A percentile compares a stretch with the other conserved stretches of the same genome.
Conservation (phyloP, 2,797 vertebrate species). For the Xerus rutilus region DNA sequence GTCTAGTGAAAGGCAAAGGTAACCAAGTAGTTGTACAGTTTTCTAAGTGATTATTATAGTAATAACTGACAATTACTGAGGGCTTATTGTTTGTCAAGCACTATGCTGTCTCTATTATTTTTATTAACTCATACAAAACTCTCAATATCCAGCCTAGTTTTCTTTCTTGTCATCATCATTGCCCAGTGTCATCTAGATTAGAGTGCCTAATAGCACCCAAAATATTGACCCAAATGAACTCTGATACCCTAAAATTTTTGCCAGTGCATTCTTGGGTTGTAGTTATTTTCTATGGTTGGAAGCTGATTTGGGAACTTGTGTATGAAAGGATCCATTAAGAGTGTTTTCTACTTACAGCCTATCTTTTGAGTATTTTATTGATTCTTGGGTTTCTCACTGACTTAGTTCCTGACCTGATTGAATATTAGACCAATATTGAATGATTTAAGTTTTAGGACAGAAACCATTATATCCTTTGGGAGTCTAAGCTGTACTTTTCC, state of each 20-base stretch:
- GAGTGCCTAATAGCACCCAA: neutral
- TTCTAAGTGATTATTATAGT: conserved; percentile 19
- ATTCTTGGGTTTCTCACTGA: conserved; percentile 4
- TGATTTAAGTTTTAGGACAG: conserved; percentile 20
- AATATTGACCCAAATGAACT: neutral
- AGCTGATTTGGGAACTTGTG: neutral
- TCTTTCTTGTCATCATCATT: neutral
- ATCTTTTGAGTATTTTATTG: conserved; percentile 6
- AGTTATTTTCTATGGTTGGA: conserved; percentile 15
- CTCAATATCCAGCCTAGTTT: neutral
- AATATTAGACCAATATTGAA: neutral
- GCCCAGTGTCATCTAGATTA: neutral
- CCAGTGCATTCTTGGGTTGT: neutral
- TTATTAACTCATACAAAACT: neutral
- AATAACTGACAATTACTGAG: neutral
- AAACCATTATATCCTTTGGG: neutral
- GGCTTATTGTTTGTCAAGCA: neutral
- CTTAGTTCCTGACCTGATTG: neutral
- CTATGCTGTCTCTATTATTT: neutral
- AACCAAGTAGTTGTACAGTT: neutral
- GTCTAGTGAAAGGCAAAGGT: neutral
- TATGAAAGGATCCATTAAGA: neutral
- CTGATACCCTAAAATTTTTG: neutral
- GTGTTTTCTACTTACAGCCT: neutral
- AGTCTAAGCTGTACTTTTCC: neutral